Conservation (phyloP, 2,888 invertebrate species). For the Caenorhabditis sp. region DNA sequence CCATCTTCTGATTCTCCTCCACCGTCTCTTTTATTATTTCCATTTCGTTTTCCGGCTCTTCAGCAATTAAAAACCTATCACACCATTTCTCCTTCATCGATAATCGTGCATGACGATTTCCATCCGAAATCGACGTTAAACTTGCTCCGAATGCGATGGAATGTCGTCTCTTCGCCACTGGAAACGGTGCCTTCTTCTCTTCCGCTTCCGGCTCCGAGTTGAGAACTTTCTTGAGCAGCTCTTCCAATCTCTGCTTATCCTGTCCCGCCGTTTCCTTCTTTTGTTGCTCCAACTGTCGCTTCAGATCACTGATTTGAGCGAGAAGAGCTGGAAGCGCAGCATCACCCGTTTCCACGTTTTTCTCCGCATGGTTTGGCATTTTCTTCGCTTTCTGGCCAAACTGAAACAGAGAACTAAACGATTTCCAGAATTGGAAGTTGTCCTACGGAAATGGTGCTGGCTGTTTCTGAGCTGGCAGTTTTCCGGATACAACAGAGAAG, state of each 20-base stretch:
- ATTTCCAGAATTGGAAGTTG: background rate
- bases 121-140: background rate
- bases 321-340: constrained; percentile 4
- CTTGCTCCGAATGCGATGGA: constrained; percentile 17
- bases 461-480: constrained; percentile 6
- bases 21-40: background rate
- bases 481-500: constrained; percentile 22
- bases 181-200: background rate
- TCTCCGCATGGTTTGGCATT: constrained; percentile 11
- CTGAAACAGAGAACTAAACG: background rate
- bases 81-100: background rate
- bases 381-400: constrained; percentile 29
- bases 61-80: background rate
- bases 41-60: background rate
- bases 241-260: constrained; percentile 10
- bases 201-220: constrained; percentile 12
- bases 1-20: background rate
- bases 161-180: constrained; percentile 8
- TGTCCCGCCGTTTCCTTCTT: constrained; percentile 16
- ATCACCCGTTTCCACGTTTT: constrained; percentile 18
- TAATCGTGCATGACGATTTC: background rate
- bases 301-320: constrained; percentile 16
- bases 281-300: constrained; percentile 4
- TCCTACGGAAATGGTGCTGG: constrained; percentile 3
- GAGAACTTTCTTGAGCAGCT: constrained; percentile 15